phyloP scores from a whole-genome alignment of 2,797 vertebrate species.

The Chrosomus eos region DNA sequence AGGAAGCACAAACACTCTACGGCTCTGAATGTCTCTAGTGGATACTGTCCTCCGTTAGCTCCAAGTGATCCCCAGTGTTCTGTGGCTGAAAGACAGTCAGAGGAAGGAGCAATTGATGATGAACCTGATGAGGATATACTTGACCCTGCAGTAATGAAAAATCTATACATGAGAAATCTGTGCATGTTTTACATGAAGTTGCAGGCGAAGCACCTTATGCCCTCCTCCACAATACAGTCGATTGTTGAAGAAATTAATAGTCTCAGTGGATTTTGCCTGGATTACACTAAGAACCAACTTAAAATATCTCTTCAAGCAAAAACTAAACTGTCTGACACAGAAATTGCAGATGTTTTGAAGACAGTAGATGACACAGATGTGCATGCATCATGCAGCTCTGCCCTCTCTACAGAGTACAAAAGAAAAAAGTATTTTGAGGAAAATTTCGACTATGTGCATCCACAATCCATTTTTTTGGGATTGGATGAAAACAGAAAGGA shows the following conservation, averaged over 20 bases:
- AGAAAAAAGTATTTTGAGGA: slow-evolving; percentile 18
- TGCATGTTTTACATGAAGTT: slow-evolving; percentile 6
- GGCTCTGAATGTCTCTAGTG: no score
- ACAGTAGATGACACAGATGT: background rate
- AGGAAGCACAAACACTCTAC: slow-evolving; percentile 3
- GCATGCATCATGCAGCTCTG: no score
- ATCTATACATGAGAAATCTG: background rate
- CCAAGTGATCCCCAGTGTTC: no score
- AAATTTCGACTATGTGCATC: background rate
- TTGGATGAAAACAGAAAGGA: slow-evolving; percentile 1
- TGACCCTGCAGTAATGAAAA: slow-evolving; percentile 5
- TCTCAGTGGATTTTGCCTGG: background rate
- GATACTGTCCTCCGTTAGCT: no score
- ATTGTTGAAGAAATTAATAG: background rate
- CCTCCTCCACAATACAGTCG: background rate
- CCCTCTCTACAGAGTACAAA: background rate
- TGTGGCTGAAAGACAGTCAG: no score
- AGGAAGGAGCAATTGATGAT: background rate
- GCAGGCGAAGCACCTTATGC: background rate
- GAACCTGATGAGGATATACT: background rate
- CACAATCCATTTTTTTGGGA: background rate
- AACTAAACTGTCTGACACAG: background rate
- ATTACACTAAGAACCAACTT: background rate
- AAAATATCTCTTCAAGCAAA: background rate
- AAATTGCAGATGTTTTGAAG: background rate